These are phyloP conservation scores for Ypsolopha scabrella DNA, from an alignment of 2,888 invertebrate species.

Conservation along the genomic window DNA sequence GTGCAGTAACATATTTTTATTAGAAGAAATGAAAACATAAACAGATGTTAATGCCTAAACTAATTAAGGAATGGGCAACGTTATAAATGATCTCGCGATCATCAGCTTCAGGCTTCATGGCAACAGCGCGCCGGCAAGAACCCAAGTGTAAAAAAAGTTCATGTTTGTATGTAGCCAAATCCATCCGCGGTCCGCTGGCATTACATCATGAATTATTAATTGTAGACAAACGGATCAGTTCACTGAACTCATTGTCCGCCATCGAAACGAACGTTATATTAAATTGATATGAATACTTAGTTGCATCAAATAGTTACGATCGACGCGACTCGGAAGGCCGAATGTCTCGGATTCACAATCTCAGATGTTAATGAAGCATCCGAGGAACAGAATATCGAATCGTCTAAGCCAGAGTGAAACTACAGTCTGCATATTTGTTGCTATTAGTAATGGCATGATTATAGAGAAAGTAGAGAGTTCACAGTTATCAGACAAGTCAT, in stretches of 20 bases:
- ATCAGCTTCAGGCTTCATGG: constrained; percentile 6
- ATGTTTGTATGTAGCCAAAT: constrained; percentile 23
- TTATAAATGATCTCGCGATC: neutral
- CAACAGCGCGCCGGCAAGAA: too few species aligned
- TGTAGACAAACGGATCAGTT: constrained; percentile 46
- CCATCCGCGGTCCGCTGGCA: constrained; percentile 33
- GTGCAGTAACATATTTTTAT: too few species aligned
- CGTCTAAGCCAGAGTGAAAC: neutral
- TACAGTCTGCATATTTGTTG: constrained; percentile 1
- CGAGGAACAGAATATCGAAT: neutral
- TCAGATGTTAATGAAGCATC: neutral
- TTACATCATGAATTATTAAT: constrained; percentile 56
- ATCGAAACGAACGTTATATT: constrained; percentile 21
- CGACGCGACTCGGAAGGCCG: neutral
- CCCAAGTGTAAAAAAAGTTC: constrained; percentile 14
- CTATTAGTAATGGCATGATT: constrained; percentile 4
- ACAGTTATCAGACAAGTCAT: neutral
- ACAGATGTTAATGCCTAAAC: too few species aligned
- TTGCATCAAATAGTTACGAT: neutral
- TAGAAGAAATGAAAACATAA: too few species aligned
- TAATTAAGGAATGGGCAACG: neutral
- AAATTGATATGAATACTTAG: constrained; percentile 11
- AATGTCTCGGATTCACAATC: neutral
- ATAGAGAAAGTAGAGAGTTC: constrained; percentile 3
- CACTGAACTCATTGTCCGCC: constrained; percentile 29